These are phyloP conservation scores for Stictocephala bisonia DNA, from an alignment of 2,888 invertebrate species.

Conservation along the genomic window DNA sequence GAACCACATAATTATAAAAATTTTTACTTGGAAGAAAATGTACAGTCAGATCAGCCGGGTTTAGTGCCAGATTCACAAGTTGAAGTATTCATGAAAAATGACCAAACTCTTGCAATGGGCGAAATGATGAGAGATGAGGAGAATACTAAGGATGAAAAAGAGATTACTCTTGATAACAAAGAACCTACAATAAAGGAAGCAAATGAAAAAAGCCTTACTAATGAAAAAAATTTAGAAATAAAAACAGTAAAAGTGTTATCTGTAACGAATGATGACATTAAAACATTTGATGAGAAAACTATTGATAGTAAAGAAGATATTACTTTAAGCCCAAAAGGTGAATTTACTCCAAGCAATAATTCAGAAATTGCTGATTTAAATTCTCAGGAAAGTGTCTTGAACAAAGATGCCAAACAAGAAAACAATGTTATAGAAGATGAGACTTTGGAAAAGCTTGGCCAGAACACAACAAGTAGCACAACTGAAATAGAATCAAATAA, in stretches of 20 bases:
- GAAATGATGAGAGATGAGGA: slow-evolving; percentile 42
- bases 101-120: slow-evolving; percentile 35
- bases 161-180: not conserved
- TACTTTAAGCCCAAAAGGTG: no score
- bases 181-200: not conserved
- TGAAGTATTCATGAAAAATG: slow-evolving; percentile 36
- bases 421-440: not conserved
- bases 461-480: no score
- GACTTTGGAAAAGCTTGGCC: not conserved
- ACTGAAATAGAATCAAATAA: no score
- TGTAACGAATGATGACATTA: not conserved
- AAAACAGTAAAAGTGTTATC: no score
- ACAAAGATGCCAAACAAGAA: not conserved
- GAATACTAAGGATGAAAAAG: not conserved
- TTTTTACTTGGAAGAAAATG: slow-evolving; percentile 18
- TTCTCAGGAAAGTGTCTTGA: not conserved
- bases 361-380: not conserved
- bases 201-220: no score
- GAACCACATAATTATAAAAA: slow-evolving; percentile 40
- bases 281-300: no score
- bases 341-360: not conserved
- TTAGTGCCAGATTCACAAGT: slow-evolving; percentile 17
- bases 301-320: no score
- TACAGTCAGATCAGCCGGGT: slow-evolving; percentile 44
- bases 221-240: no score